A percentile compares a stretch with the other conserved stretches of the same genome.
Conservation (phyloP, 2,797 vertebrate species). For the Dendrocincla fuliginosa region DNA sequence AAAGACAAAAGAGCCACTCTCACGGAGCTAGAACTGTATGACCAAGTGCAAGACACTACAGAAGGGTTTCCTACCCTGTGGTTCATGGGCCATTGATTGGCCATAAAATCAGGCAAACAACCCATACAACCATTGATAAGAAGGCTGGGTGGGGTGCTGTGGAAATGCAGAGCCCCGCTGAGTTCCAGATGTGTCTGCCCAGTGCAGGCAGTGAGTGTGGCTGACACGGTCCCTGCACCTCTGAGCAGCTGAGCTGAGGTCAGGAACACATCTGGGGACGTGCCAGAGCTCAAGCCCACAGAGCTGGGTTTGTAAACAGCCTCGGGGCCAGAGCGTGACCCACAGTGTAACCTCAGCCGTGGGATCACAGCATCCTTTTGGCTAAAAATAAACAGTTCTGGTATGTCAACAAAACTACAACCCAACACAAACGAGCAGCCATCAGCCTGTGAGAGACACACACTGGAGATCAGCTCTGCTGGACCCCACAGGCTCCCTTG, state of each 20-base stretch:
- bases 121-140: fast-evolving
- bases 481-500: not conserved
- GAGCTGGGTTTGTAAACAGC: not conserved
- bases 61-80: not conserved
- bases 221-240: fast-evolving
- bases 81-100: not conserved
- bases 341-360: fast-evolving
- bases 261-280: not conserved
- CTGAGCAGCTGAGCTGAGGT: fast-evolving
- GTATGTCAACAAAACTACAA: not conserved
- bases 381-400: not conserved
- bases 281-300: not conserved
- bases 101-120: not conserved
- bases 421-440: not conserved
- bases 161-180: fast-evolving
- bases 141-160: fast-evolving
- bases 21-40: fast-evolving
- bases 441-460: not conserved
- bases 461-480: not conserved
- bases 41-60: too few species aligned
- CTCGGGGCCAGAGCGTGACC: fast-evolving
- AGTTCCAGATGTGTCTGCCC: not conserved
- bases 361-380: not conserved
- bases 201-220: not conserved
- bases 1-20: not conserved